Evolutionary conservation across 1,140 invertebrate genomes (phyloP).

Genomic region (Brachionus rubens): DNA sequence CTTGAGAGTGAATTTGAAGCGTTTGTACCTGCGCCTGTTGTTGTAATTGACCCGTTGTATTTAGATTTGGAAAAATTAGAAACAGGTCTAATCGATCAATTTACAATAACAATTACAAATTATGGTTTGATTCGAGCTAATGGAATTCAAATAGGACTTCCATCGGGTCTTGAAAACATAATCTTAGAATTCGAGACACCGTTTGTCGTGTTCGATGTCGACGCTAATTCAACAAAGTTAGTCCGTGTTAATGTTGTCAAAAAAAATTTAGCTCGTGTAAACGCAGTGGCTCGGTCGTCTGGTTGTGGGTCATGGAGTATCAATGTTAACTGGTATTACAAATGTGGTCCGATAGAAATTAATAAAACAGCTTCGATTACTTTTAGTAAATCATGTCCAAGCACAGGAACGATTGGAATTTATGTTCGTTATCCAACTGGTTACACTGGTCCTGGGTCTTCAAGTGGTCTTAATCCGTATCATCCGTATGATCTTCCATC

Average conservation of each 20-base stretch:
- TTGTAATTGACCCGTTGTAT: conserved; percentile 47
- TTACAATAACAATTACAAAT: conserved; percentile 49
- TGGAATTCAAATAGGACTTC: conserved; percentile 49
- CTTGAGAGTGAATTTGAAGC: conserved; percentile 49
- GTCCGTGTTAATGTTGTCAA: background rate
- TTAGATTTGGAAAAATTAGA: conserved; percentile 48
- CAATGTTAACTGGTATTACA: no score
- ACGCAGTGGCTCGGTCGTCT: no score
- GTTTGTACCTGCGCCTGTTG: conserved; percentile 47
- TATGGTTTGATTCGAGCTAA: conserved; percentile 50
- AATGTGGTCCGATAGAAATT: no score
- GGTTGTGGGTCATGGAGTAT: no score
- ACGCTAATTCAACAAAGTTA: background rate
- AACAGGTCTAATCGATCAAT: conserved; percentile 26
- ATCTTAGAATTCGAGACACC: conserved; percentile 31
- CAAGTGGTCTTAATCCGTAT: no score
- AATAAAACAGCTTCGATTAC: no score
- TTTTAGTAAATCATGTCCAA: no score
- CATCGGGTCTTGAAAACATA: conserved; percentile 47
- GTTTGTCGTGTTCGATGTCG: background rate
- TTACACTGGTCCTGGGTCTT: no score
- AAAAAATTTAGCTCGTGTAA: no score
- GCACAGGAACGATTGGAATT: no score
- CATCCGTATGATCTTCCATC: no score
- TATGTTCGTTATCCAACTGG: no score